These are phyloP conservation scores for Tetramorium alpestre DNA, from an alignment of 1,140 invertebrate species.

Conservation along the genomic window DNA sequence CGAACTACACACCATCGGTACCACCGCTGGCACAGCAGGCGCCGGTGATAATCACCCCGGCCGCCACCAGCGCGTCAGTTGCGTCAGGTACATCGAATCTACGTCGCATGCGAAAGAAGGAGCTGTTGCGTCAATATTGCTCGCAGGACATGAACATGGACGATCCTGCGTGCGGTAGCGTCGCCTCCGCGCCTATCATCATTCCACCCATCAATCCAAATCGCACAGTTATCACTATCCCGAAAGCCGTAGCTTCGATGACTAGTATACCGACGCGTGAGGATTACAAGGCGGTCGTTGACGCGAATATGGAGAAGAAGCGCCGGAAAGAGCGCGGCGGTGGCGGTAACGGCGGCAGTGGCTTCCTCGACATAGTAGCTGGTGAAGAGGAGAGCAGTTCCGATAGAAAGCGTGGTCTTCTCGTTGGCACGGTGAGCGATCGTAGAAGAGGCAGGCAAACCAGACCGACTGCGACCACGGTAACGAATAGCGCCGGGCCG, in stretches of 20 bases:
- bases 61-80: slow-evolving; percentile 81
- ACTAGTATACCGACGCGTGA: slow-evolving; percentile 93
- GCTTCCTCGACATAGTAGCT: slow-evolving; percentile 40
- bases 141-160: slow-evolving; percentile 95
- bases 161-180: slow-evolving; percentile 87
- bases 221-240: slow-evolving; percentile 92
- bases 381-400: slow-evolving; percentile 82
- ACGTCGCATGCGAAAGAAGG: slow-evolving; percentile 95
- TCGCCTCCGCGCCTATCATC: slow-evolving; percentile 85
- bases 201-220: slow-evolving; percentile 87
- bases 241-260: slow-evolving; percentile 95
- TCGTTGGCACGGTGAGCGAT: slow-evolving; percentile 79
- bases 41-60: slow-evolving; percentile 85
- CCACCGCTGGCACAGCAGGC: slow-evolving; percentile 86
- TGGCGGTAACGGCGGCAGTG: slow-evolving; percentile 75
- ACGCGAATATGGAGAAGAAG: slow-evolving; percentile 89
- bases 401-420: slow-evolving; percentile 76
- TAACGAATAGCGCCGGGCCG: slow-evolving; percentile 81
- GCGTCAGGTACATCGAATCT: slow-evolving; percentile 90
- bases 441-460: slow-evolving; percentile 87
- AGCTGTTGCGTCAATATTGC: slow-evolving; percentile 93
- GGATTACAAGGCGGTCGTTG: slow-evolving; percentile 90
- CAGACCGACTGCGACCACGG: slow-evolving; percentile 76
- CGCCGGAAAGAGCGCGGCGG: slow-evolving; percentile 88
- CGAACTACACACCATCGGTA: slow-evolving; percentile 89